Conservation (phyloP, 1,140 invertebrate genomes). For the Zaprionus lachaisei region DNA sequence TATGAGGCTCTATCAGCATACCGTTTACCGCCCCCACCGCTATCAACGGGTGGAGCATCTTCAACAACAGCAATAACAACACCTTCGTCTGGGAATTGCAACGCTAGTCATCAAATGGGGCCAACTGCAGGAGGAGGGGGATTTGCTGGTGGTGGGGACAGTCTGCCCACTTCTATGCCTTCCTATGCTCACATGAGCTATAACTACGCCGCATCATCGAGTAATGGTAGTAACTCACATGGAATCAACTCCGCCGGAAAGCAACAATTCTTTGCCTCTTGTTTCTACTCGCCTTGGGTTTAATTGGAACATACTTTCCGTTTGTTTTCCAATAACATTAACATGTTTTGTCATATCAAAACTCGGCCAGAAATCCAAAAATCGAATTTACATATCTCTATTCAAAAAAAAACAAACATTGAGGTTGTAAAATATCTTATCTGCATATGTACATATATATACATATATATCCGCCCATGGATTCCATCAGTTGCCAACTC, state of each 20-base stretch:
- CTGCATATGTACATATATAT: slow-evolving; percentile 35
- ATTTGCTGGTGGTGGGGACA: slow-evolving; percentile 41
- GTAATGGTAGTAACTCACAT: slow-evolving; percentile 36
- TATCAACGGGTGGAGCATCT: background rate
- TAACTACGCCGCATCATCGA: slow-evolving; percentile 61
- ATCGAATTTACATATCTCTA: slow-evolving; percentile 78
- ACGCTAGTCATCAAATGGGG: slow-evolving; percentile 51
- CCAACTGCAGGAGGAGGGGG: slow-evolving; percentile 35
- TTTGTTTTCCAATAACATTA: slow-evolving; percentile 6
- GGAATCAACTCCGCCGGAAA: slow-evolving; percentile 62
- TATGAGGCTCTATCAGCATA: slow-evolving; percentile 64
- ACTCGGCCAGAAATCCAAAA: slow-evolving; percentile 38
- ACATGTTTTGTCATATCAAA: slow-evolving; percentile 27
- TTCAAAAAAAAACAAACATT: slow-evolving; percentile 7
- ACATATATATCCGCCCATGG: slow-evolving; percentile 59
- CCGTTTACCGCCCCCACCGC: slow-evolving; percentile 46
- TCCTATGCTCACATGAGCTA: slow-evolving; percentile 74
- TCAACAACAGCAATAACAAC: slow-evolving; percentile 19
- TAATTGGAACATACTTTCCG: slow-evolving; percentile 29
- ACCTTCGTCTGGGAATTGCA: slow-evolving; percentile 41
- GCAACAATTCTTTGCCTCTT: slow-evolving; percentile 80
- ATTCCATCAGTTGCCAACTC: slow-evolving; percentile 36
- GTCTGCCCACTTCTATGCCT: slow-evolving; percentile 47
- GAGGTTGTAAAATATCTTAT: slow-evolving; percentile 49
- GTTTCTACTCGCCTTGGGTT: slow-evolving; percentile 82